Base-by-base conservation (phyloP, 2,797 vertebrate genomes). In the Echeneis naucrates region DNA sequence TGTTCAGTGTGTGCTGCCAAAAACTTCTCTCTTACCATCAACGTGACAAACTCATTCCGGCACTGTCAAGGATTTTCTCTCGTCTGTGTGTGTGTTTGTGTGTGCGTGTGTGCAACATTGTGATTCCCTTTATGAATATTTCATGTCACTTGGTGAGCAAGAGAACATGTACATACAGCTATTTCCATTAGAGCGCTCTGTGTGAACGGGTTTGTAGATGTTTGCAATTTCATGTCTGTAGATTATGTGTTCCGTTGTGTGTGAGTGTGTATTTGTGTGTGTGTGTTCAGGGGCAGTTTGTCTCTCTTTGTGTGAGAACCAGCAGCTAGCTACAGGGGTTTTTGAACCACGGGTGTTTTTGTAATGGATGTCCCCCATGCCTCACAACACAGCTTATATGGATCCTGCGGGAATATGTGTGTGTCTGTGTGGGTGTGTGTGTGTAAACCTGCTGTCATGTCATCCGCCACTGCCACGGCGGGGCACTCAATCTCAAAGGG, bases 351-450 rank as follows among this genome's bases (percentile, higher is more conserved):
- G 37, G 90, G 91, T 72, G 68, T 42, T 71, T 81, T 77, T 66
- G 82, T 88, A 92, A 92, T 92, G 82, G 89, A 89, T 87, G 86
- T 82, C 79, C 68, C 81, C 83, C 77, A 72, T 66, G 75, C 77
- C 72, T 80, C 75, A 72, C 74, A 84, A 76, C 87, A 76, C 84
- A 82, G 82, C 78, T 87, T 84, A 85, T 88, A 88, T 81, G 75
- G 86, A 88, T 88, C 88, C 85, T 76, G 33, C 2, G 57, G 81
- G 83, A 89, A 32, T 13, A 45, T 2, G 42, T 54, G 58, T 77
- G 51, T 48, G 42, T 70, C 71, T 53, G 55, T 77, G 51, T 48
- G 35, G 70, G 44, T 67, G 42, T 75, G 37, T 48, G 14, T 73
- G 67, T 56, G 70, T 77, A 71, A 78, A 83, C 80, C 80, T 80